Percentiles rank a stretch among this genome's conserved stretches.
phyloP scores from a whole-genome alignment of 2,888 invertebrate genomes.

The Trachelus stipa region DNA sequence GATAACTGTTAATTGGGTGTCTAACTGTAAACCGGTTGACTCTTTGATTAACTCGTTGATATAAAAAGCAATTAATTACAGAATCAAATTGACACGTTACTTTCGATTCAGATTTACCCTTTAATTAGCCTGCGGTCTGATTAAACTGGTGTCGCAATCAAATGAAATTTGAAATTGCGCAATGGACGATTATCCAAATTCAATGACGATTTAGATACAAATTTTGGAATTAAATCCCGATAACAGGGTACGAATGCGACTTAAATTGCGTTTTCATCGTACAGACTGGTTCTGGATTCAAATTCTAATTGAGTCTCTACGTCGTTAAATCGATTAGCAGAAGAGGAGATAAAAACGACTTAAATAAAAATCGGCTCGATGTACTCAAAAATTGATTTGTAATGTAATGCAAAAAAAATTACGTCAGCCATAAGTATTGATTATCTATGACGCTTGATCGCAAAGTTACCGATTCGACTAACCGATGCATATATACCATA shows the following conservation, averaged over 20 bases:
- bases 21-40: neutral
- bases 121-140: neutral
- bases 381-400: neutral
- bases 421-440: neutral
- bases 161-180: neutral
- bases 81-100: neutral
- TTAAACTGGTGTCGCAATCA: neutral
- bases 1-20: neutral
- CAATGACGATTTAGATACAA: neutral
- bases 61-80: neutral
- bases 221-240: neutral
- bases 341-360: neutral
- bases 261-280: neutral
- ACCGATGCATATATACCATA: neutral
- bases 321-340: neutral
- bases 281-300: neutral
- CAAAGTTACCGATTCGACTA: neutral
- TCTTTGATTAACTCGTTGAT: neutral
- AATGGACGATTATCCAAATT: neutral
- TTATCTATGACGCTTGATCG: neutral
- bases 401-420: neutral
- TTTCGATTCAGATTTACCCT: neutral
- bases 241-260: neutral
- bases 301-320: neutral
- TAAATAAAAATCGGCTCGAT: neutral